Base-by-base conservation (phyloP, 2,113 vertebrate species). In the Heptranchias perlo region DNA sequence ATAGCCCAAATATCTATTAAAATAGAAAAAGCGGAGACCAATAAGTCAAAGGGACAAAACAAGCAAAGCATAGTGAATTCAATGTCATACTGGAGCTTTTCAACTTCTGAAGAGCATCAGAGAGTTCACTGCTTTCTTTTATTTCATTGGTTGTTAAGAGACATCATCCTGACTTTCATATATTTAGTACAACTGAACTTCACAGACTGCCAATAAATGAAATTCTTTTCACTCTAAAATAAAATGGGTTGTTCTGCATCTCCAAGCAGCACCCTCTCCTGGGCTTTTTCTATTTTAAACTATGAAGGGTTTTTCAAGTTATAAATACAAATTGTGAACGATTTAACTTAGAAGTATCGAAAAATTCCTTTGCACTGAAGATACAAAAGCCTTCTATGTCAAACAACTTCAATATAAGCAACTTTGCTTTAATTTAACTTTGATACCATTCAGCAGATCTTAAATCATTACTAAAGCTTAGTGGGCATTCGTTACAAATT, bases 1-100 rank as follows among this genome's bases (percentile, higher is more conserved):
- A 99, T 99, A 97, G 99, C 99, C 99, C 99, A 99, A 97, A 99
- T 99, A 98, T 99, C 99, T 99, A 97, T 95, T 97, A 96, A 96
- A 96, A 65, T 96, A 69, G 25, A 93, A 5, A 61, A 82, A 94
- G 96, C 84, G 16, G 13, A 95, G 44, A 95, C 47, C 21, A 47
- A 62, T 94, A 96, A 92, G 96, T 95, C 93, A n/a, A 82, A 16
- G 14, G 82, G 96, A 92, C 31, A 96, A 96, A 97, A 96, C 93
- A 97, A 96, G 97, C 97, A 96, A 97, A 94, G 96, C 96, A 96
- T 96, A 73, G 82, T 89, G 96, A 96, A 96, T 97, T 97, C 96
- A 96, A 97, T 97, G 96, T 97, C 96, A 96, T 97, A 97, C 97
- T 97, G 7, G 97, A 97, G 97, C 96, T 97, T 98, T 97, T 96